Evolutionary conservation across 2,797 vertebrate genomes (phyloP).

Genomic region (Pithecia hirsuta): DNA sequence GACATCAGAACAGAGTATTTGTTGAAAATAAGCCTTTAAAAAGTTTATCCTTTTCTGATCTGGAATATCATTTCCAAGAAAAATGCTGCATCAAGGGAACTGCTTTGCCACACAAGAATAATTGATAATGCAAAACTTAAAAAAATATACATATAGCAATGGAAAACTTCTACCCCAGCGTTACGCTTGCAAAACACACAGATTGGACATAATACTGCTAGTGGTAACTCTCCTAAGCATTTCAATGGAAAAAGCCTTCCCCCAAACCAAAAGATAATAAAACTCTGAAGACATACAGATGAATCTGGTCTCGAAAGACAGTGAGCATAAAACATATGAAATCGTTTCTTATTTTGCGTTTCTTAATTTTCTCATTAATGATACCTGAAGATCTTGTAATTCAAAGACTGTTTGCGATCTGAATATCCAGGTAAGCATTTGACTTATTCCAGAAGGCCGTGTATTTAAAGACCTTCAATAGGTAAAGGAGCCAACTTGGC

Average conservation of each 20-base stretch:
- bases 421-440: background rate
- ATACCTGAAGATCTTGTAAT: background rate
- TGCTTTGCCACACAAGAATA: background rate
- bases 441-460: background rate
- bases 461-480: background rate
- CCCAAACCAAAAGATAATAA: background rate
- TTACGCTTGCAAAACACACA: background rate
- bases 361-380: conserved; percentile 13
- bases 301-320: background rate
- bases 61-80: background rate
- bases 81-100: background rate
- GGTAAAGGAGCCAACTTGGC: background rate
- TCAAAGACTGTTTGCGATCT: background rate
- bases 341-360: conserved; percentile 3
- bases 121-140: background rate
- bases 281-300: background rate
- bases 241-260: background rate
- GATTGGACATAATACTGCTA: background rate
- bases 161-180: background rate
- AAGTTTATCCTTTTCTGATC: background rate
- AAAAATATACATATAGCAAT: background rate
- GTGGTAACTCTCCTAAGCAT: background rate
- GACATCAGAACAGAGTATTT: background rate
- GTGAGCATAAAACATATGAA: background rate
- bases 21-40: background rate